Evolutionary conservation across 1,140 invertebrate species (phyloP).

Genomic region (Calycopis cecrops): DNA sequence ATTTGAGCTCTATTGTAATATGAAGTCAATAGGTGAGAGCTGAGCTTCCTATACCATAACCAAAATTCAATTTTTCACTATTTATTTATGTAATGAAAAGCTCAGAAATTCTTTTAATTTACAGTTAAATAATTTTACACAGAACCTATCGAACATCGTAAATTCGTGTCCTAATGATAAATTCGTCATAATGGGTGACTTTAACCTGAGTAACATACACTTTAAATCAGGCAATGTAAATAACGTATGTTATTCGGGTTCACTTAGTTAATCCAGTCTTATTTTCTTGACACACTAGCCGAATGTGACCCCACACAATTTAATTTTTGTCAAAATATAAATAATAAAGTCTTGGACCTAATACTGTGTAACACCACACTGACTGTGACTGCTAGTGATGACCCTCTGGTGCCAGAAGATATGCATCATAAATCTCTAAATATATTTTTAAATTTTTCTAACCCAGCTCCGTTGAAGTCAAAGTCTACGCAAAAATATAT

Average conservation of each 20-base stretch:
- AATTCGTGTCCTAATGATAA: neutral
- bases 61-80: slow-evolving; percentile 15
- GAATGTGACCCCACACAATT: neutral
- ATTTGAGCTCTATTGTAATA: too few relatives aligned
- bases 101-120: neutral
- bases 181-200: slow-evolving; percentile 8
- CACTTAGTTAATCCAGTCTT: neutral
- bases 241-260: neutral
- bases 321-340: neutral
- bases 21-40: too few relatives aligned
- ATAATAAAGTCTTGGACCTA: neutral
- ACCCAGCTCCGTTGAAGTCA: too few relatives aligned
- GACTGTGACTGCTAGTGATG: neutral
- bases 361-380: neutral
- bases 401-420: slow-evolving; percentile 5
- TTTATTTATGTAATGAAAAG: slow-evolving; percentile 22
- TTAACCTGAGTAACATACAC: slow-evolving; percentile 5
- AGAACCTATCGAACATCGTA: neutral
- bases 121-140: slow-evolving; percentile 13
- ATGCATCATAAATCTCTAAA: neutral
- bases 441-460: too few relatives aligned
- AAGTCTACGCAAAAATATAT: neutral
- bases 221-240: neutral
- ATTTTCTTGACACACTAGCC: neutral
- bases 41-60: too few relatives aligned